Conservation (phyloP, 2,113 vertebrate genomes). For the Lota lota region DNA sequence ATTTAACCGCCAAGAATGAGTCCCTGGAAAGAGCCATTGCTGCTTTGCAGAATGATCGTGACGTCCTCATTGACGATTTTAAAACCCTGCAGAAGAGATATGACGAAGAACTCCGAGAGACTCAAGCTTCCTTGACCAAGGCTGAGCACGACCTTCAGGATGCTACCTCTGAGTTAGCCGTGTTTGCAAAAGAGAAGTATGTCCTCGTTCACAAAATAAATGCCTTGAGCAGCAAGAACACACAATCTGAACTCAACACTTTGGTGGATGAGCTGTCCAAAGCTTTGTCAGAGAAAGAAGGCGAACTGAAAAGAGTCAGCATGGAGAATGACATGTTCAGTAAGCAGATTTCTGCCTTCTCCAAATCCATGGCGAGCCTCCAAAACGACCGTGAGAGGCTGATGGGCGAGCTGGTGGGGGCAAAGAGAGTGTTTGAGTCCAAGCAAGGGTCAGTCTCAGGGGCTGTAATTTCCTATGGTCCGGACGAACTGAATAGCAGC, state of each 20-base stretch:
- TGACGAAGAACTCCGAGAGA: conserved; percentile 66
- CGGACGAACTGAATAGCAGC: conserved; percentile 52
- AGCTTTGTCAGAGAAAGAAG: conserved; percentile 62
- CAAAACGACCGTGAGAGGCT: conserved; percentile 83
- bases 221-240: conserved; percentile 62
- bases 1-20: conserved; percentile 72
- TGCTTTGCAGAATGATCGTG: conserved; percentile 80
- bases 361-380: conserved; percentile 85
- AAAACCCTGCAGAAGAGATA: conserved; percentile 74
- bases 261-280: conserved; percentile 66
- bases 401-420: conserved; percentile 71
- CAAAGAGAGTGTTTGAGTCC: conserved; percentile 66
- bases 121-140: conserved; percentile 61
- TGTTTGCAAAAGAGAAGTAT: conserved; percentile 63
- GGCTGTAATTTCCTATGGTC: conserved; percentile 15
- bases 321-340: conserved; percentile 62
- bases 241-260: conserved; percentile 54
- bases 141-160: conserved; percentile 61
- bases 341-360: conserved; percentile 80
- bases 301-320: conserved; percentile 64
- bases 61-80: conserved; percentile 80
- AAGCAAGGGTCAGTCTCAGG: conserved; percentile 57
- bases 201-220: conserved; percentile 40
- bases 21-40: conserved; percentile 83
- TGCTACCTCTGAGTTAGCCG: conserved; percentile 56